These are phyloP conservation scores for Sthenelais limicola DNA, from an alignment of 2,888 invertebrate genomes.

Conservation along the genomic window DNA sequence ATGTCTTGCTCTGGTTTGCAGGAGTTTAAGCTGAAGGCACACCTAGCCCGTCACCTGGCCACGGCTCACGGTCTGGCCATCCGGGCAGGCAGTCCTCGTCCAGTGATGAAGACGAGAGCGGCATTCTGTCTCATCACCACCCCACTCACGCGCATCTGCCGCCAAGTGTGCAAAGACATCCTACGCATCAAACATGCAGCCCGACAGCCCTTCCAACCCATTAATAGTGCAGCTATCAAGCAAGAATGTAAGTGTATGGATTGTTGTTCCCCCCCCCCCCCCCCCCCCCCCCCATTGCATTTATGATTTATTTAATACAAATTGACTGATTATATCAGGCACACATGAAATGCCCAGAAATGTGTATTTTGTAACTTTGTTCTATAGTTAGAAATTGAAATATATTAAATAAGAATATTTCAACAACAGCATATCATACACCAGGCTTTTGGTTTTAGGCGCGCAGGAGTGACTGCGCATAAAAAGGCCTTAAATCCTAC, in stretches of 20 bases:
- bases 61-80: conserved; percentile 88
- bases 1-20: conserved; percentile 59
- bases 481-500: no score
- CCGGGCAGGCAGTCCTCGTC: conserved; percentile 84
- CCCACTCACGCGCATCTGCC: conserved; percentile 89
- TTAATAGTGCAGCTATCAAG: conserved; percentile 80
- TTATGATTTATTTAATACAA: no score
- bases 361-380: no score
- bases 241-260: conserved; percentile 87
- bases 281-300: no score
- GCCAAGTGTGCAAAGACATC: conserved; percentile 87
- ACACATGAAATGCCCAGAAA: no score
- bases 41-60: conserved; percentile 93
- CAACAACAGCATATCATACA: no score
- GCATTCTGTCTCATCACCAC: conserved; percentile 96
- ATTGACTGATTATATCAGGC: no score
- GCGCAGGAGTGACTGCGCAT: no score
- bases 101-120: conserved; percentile 97
- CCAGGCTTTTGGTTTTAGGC: no score
- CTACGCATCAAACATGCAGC: conserved; percentile 87
- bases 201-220: conserved; percentile 83
- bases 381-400: no score
- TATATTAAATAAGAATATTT: no score
- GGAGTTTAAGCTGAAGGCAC: conserved; percentile 95
- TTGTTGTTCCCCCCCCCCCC: no score